Evolutionary conservation across 2,888 invertebrate species (phyloP).

Genomic region (Yponomeuta evonymella): DNA sequence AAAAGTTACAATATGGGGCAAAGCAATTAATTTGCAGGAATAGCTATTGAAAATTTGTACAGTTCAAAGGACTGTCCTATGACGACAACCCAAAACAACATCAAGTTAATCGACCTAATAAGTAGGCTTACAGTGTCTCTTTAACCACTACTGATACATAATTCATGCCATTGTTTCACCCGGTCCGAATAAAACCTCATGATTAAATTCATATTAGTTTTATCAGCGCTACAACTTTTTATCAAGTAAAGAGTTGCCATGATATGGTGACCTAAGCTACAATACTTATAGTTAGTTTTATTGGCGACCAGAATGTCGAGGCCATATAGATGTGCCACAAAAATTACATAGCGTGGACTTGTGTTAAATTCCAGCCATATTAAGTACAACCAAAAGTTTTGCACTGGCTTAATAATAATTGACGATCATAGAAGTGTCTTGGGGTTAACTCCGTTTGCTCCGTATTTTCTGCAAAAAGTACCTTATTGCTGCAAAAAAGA

Average conservation of each 20-base stretch:
- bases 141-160: not conserved
- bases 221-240: not conserved
- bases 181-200: not conserved
- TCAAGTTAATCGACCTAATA: not conserved
- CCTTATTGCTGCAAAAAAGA: too few species aligned
- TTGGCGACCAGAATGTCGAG: not conserved
- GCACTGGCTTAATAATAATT: not conserved
- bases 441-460: too few species aligned
- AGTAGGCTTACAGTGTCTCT: not conserved
- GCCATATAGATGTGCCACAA: not conserved
- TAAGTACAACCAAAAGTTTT: not conserved
- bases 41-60: too few species aligned
- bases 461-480: too few species aligned
- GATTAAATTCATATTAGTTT: not conserved
- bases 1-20: too few species aligned
- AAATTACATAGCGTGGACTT: not conserved
- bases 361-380: not conserved
- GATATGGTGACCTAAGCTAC: too few species aligned
- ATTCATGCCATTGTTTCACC: slow-evolving; percentile 1
- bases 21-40: too few species aligned
- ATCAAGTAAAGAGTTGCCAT: not conserved
- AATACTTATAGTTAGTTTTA: too few species aligned
- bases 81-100: not conserved
- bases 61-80: not conserved
- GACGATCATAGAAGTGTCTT: too few species aligned